Percentiles rank a stretch among this genome's conserved stretches.
phyloP scores from a whole-genome alignment of 2,113 vertebrate genomes.

The Eulemur rufifrons region DNA sequence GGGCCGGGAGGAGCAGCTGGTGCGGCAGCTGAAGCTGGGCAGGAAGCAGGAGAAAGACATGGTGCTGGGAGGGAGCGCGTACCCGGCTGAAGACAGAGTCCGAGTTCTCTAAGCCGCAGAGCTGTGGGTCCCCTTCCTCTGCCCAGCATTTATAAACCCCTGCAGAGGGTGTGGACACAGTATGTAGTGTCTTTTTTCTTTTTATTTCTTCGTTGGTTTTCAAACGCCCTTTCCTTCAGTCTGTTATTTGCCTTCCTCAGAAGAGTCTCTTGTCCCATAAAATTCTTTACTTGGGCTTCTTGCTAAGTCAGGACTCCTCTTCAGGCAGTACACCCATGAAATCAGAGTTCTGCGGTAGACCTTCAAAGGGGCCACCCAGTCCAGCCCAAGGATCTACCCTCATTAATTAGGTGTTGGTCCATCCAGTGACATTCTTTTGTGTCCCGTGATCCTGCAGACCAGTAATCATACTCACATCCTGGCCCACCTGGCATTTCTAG shows the following conservation, averaged over 20 bases:
- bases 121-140: background rate
- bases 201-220: slow-evolving; percentile 59
- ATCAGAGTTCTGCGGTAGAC: slow-evolving; percentile 55
- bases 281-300: slow-evolving; percentile 73
- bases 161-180: slow-evolving; percentile 67
- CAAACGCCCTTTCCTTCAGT: slow-evolving; percentile 52
- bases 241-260: slow-evolving; percentile 65
- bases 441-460: background rate
- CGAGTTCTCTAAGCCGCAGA: background rate
- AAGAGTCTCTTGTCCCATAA: slow-evolving; percentile 74
- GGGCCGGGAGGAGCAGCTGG: slow-evolving; percentile 10
- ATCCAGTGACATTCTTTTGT: slow-evolving; percentile 18
- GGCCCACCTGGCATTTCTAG: background rate
- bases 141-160: slow-evolving; percentile 68
- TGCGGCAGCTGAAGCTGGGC: slow-evolving; percentile 49
- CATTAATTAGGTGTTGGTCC: slow-evolving; percentile 50
- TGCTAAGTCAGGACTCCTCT: slow-evolving; percentile 76
- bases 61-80: background rate
- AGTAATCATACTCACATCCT: background rate
- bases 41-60: slow-evolving; percentile 44
- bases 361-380: slow-evolving; percentile 71
- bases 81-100: background rate
- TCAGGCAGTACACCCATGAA: slow-evolving; percentile 51
- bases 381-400: slow-evolving; percentile 54
- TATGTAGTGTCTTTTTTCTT: slow-evolving; percentile 53